Conservation (phyloP, 2,888 invertebrate species). For the Diplazon laetatorius region DNA sequence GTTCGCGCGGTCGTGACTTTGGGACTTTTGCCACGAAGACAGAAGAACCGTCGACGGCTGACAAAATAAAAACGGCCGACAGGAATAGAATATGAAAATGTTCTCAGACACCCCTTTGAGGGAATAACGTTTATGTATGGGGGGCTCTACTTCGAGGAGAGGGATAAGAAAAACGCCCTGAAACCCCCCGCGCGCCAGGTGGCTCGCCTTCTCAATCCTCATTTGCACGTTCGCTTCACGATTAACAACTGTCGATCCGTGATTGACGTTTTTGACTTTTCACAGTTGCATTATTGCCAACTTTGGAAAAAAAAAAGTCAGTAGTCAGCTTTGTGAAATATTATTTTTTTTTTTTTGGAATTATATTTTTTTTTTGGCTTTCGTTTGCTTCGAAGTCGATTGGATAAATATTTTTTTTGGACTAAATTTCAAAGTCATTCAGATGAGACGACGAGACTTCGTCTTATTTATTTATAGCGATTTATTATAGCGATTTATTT, state of each 20-base stretch:
- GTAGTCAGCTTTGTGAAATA: no score
- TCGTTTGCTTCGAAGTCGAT: no score
- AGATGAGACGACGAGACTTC: no score
- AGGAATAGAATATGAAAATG: slow-evolving; percentile 67
- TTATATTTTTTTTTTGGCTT: no score
- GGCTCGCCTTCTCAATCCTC: slow-evolving; percentile 55
- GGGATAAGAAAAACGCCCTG: neutral
- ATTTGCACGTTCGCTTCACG: slow-evolving; percentile 36
- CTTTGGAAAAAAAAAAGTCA: slow-evolving; percentile 29
- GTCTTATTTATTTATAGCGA: no score
- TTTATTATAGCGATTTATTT: no score
- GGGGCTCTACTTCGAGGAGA: slow-evolving; percentile 38
- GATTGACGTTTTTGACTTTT: slow-evolving; percentile 27
- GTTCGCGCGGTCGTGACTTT: slow-evolving; percentile 59
- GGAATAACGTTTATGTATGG: no score
- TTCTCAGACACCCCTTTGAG: slow-evolving; percentile 64
- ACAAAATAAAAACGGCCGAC: slow-evolving; percentile 66
- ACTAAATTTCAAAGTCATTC: no score
- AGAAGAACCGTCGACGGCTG: slow-evolving; percentile 63
- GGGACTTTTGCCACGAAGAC: slow-evolving; percentile 49
- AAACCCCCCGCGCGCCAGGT: slow-evolving; percentile 62
- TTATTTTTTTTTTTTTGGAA: no score
- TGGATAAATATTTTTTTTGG: no score
- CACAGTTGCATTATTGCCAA: neutral
- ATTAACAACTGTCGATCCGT: slow-evolving; percentile 37